phyloP scores from a whole-genome alignment of 1,140 invertebrate genomes.

The Drosophila lini region DNA sequence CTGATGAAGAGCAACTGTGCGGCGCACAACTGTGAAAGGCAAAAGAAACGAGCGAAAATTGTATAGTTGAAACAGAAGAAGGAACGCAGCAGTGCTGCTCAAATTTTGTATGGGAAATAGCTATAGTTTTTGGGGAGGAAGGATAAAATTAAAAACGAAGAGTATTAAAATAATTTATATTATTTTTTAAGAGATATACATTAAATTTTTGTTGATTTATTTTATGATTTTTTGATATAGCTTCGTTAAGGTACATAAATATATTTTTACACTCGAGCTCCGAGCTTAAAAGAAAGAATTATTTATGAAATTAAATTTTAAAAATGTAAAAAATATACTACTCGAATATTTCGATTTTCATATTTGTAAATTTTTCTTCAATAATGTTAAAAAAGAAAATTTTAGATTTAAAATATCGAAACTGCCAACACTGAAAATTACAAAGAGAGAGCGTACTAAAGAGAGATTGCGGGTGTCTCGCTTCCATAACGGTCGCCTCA shows the following conservation, averaged over 20 bases:
- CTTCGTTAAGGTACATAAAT: too few species aligned
- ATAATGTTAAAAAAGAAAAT: too few species aligned
- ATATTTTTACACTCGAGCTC: too few species aligned
- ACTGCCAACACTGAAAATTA: neutral
- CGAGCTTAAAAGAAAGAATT: too few species aligned
- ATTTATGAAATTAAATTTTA: too few species aligned
- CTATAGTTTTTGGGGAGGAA: neutral
- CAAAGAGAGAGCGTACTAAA: neutral
- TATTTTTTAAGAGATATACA: too few species aligned
- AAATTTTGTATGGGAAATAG: neutral
- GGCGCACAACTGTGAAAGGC: slow-evolving; percentile 42
- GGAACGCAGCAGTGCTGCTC: slow-evolving; percentile 20
- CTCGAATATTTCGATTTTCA: too few species aligned
- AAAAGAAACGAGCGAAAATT: slow-evolving; percentile 46
- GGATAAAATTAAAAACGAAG: neutral
- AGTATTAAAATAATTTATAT: too few species aligned
- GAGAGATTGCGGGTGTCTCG: slow-evolving; percentile 28
- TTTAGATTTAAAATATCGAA: neutral
- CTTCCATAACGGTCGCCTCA: slow-evolving; percentile 32
- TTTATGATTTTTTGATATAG: too few species aligned
- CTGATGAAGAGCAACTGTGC: slow-evolving; percentile 58
- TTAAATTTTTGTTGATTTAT: too few species aligned
- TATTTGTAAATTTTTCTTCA: too few species aligned
- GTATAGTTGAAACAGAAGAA: slow-evolving; percentile 48
- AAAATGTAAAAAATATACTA: too few species aligned